Conservation (phyloP, 2,113 vertebrate genomes). For the Aptenodytes forsteri region DNA sequence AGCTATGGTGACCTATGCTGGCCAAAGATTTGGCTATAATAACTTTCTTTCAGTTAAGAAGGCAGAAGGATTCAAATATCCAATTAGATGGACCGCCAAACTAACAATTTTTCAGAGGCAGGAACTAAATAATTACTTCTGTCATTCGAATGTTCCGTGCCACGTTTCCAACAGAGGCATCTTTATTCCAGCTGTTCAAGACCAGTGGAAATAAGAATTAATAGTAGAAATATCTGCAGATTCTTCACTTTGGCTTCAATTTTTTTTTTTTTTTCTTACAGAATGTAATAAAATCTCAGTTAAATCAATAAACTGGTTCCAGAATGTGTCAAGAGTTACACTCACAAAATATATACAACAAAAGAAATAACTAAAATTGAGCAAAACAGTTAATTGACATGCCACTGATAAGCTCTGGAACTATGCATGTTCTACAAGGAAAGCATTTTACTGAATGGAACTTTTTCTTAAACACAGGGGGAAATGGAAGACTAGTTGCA, state of each 20-base stretch:
- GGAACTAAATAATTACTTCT: neutral
- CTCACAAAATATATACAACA: fast-evolving
- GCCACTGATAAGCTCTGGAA: neutral
- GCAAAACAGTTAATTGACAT: neutral
- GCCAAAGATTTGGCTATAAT: neutral
- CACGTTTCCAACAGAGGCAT: neutral
- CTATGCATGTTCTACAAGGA: neutral
- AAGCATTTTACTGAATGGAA: neutral
- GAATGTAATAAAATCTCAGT: neutral
- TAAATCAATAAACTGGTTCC: neutral
- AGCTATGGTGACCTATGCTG: neutral
- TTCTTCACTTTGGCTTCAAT: too few relatives aligned
- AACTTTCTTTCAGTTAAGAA: neutral
- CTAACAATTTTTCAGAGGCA: neutral
- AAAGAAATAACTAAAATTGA: neutral
- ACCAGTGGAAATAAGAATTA: neutral
- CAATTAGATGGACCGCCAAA: neutral
- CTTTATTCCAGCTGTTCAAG: neutral
- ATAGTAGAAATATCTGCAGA: neutral
- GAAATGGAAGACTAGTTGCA: neutral
- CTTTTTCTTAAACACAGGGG: neutral
- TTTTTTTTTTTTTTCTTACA: neutral
- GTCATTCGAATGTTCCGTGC: neutral
- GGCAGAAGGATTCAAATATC: neutral
- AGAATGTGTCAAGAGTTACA: neutral